A percentile compares a stretch with the other conserved stretches of the same genome.
phyloP scores from a whole-genome alignment of 2,888 invertebrate species.

The Chrysotoxum bicinctum region DNA sequence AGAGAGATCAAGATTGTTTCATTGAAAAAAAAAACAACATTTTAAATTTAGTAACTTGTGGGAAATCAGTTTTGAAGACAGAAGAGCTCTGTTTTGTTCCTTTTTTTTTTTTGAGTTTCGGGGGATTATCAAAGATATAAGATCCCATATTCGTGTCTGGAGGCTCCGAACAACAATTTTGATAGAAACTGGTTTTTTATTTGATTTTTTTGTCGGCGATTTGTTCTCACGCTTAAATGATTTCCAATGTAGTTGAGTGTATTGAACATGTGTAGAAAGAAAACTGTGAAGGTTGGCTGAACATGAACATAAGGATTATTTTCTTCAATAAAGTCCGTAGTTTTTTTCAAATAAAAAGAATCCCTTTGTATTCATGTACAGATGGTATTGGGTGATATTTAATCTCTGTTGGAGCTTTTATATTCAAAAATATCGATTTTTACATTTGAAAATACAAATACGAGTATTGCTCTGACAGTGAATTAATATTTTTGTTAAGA shows the following conservation, averaged over 20 bases:
- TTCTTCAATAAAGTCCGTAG: conserved; percentile 28
- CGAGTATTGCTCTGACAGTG: neutral
- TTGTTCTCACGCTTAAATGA: conserved; percentile 66
- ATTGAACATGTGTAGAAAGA: conserved; percentile 65
- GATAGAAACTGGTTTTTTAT: conserved; percentile 13
- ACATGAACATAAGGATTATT: conserved; percentile 55
- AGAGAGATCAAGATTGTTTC: conserved; percentile 24
- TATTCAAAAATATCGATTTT: neutral
- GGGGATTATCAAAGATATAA: conserved; percentile 61
- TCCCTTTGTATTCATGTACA: neutral
- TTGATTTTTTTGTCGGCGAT: conserved; percentile 55
- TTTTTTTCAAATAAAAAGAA: neutral
- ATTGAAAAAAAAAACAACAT: conserved; percentile 30
- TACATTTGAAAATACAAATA: neutral
- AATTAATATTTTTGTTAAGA: neutral
- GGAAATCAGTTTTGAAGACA: conserved; percentile 19
- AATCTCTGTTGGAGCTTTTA: neutral
- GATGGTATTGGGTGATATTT: neutral
- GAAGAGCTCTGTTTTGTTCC: conserved; percentile 39
- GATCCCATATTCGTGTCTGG: conserved; percentile 48
- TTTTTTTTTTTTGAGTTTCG: conserved; percentile 50
- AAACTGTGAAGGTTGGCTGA: conserved; percentile 62
- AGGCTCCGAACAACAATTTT: conserved; percentile 45
- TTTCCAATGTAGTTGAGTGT: conserved; percentile 67
- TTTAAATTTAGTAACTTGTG: conserved; percentile 66